These are phyloP conservation scores for Pheosia tremula DNA, from an alignment of 2,888 invertebrate species.

Conservation along the genomic window DNA sequence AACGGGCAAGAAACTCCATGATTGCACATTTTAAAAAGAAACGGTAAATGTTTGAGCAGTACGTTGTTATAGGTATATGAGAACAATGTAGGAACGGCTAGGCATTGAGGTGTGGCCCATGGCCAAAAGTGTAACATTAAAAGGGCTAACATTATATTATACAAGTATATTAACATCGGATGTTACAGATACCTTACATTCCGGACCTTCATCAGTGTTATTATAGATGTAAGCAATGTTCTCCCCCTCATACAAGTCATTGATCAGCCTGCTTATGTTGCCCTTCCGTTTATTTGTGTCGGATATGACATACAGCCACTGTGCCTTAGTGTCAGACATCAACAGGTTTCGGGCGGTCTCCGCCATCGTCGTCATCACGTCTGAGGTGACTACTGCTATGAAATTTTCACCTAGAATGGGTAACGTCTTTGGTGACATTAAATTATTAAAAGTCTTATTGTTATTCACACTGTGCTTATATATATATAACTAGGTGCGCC, in stretches of 20 bases:
- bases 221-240: constrained; percentile 92
- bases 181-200: constrained; percentile 79
- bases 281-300: constrained; percentile 80
- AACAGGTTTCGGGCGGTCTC: constrained; percentile 87
- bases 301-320: constrained; percentile 92
- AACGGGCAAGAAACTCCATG: too few species aligned
- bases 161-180: too few species aligned
- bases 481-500: background rate
- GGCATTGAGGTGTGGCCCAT: too few species aligned
- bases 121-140: too few species aligned
- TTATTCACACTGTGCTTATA: too few species aligned
- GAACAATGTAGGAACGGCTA: too few species aligned
- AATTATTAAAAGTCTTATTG: too few species aligned
- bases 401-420: constrained; percentile 80
- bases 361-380: constrained; percentile 86
- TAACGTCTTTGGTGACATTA: background rate
- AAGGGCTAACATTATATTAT: too few species aligned
- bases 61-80: too few species aligned
- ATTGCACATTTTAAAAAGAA: too few species aligned
- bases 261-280: constrained; percentile 83
- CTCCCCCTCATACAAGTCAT: constrained; percentile 89
- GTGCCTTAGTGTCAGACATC: constrained; percentile 89
- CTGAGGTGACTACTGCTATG: constrained; percentile 86
- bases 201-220: constrained; percentile 76
- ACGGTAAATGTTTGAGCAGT: too few species aligned